Conservation (phyloP, 1,140 invertebrate species). For the Lethrus apterus region DNA sequence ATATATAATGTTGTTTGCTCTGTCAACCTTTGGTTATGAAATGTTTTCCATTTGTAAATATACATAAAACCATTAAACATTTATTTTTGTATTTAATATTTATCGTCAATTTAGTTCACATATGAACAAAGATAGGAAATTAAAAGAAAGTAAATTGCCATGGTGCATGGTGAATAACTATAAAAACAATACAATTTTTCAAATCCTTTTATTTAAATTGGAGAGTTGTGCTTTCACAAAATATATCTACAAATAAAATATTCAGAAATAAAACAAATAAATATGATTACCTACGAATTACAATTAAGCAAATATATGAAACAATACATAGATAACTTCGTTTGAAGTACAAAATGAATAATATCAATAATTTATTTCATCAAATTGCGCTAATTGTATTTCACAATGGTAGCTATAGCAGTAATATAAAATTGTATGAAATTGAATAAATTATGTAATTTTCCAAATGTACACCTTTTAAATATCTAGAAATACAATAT, state of each 20-base stretch:
- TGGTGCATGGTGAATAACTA: no score
- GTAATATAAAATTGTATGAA: background rate
- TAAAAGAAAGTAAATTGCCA: no score
- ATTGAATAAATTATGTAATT: background rate
- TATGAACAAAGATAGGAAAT: no score
- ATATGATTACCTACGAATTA: conserved; percentile 3
- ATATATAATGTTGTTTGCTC: no score
- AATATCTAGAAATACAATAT: background rate
- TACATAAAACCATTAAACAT: background rate
- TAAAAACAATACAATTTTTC: no score
- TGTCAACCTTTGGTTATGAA: no score
- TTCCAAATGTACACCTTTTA: conserved; percentile 10
- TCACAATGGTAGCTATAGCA: background rate
- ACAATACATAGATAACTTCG: conserved; percentile 1
- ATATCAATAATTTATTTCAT: background rate
- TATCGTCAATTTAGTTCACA: no score
- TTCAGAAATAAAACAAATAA: conserved; percentile 5
- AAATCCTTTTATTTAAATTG: no score
- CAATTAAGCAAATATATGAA: conserved; percentile 3
- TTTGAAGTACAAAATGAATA: background rate
- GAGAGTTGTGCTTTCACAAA: conserved; percentile 16
- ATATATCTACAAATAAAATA: conserved; percentile 15
- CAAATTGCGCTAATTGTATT: conserved; percentile 2
- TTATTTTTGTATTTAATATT: conserved; percentile 3
- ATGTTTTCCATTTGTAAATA: background rate